Evolutionary conservation across 2,113 vertebrate species (phyloP), one percentile per base, ranked within the genome.

Genomic region (Chrysochloris asiatica): DNA sequence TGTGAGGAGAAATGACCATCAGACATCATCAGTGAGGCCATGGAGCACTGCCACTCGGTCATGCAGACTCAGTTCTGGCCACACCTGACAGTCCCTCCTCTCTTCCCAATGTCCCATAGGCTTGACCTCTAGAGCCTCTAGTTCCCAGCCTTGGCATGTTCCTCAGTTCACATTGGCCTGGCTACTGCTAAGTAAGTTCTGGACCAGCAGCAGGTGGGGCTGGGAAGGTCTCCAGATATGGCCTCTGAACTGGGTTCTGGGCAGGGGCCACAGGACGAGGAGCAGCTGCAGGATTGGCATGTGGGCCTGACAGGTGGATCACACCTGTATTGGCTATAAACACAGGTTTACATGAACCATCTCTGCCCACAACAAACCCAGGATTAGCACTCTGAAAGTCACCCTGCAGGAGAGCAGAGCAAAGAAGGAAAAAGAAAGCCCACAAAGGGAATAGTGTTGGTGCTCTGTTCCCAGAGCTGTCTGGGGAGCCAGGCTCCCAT

Each of bases 321-420:
- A 26, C 93, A 78, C 50, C 81, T 93, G 91, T 95, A 30, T 48
- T 52, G 52, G 67, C 89, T 78, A 8, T 88, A 89, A 95, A 95
- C 86, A 82, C 59, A 89, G 83, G 61, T n/a, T 88, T 22, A 41
- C 52, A 36, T 45, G 47, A 22, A 19, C 10, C 14, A 1, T 8
- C 41, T 92, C 63, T 41, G 79, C 85, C 56, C 50, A 61, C 59
- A 82, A 54, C 94, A 90, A 86, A 65, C 61, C 8, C 0, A 13
- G 30, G 78, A 67, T 36, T n/a, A 63, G 77, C 78, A 50, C 52
- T 17, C 83, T 45, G 69, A 86, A 90, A 81, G 83, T 94, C 93
- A 95, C 93, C 88, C 67, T 12, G 69, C 52, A 30, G 52, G 3
- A 45, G 41, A 36, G 65, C 47, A 14, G 33, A 61, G 76, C 30